A percentile compares a stretch with the other conserved stretches of the same genome.
Evolutionary conservation across 1,140 invertebrate species (phyloP).

Genomic region (Helicoverpa armigera): DNA sequence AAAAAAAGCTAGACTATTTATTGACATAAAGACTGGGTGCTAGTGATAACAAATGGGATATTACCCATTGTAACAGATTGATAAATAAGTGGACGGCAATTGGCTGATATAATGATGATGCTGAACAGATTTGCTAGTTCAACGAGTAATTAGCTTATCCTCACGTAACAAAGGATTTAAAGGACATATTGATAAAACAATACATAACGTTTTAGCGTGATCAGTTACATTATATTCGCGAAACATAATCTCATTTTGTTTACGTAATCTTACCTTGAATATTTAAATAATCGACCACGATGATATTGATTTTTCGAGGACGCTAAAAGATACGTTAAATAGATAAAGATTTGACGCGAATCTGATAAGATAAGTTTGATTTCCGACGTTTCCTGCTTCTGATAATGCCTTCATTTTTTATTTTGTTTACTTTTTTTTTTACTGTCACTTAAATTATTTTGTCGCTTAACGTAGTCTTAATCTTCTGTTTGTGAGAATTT

Average conservation of each 20-base stretch:
- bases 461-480: not conserved
- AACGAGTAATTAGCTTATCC: no score
- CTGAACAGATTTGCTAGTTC: no score
- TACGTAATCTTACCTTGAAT: conserved; percentile 28
- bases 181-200: not conserved
- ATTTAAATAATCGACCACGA: conserved; percentile 12
- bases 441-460: not conserved
- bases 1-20: no score
- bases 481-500: not conserved
- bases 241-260: not conserved
- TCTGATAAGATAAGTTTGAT: conserved; percentile 1
- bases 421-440: conserved; percentile 36
- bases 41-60: no score
- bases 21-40: no score
- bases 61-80: no score
- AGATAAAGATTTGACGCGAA: conserved; percentile 9
- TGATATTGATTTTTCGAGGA: conserved; percentile 27
- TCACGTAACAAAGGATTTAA: no score
- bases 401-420: conserved; percentile 18
- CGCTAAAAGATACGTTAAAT: not conserved
- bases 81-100: no score
- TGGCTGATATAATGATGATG: no score
- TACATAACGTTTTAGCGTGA: not conserved
- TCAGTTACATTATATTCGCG: not conserved
- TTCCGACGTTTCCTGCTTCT: conserved; percentile 30